Base-by-base conservation (phyloP, 1,140 invertebrate genomes). In the Sitobion miscanthi region DNA sequence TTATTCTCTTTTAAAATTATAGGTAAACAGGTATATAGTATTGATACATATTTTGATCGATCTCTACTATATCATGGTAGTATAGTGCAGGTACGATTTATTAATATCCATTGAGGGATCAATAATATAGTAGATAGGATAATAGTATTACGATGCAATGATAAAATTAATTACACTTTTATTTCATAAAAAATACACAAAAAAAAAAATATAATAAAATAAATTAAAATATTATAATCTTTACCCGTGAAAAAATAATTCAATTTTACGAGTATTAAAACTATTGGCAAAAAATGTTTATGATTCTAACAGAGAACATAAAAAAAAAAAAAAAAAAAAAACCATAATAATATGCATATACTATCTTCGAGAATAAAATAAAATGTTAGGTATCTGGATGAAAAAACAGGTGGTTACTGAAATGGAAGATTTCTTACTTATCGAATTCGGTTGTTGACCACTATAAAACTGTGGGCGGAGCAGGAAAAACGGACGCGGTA, bases 111-210 rank as follows among this genome's bases (percentile, higher is more conserved):
- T 35, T 49, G 38, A 57, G 88, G 23, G 49, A 89, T 42, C 8
- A 42, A 54, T 7, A 35, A 38, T 20, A 35, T 20, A 35, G 8
- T 42, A 89, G 54, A 4, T 30, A 35, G 47, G 11, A 52, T 88
- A 35, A 88, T 42, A 49, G 17, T 88, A 89, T 57, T 89, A 57
- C 30, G 17, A 57, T 89, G 52, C 49, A 57, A 57, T 42, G 21
- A 57, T 57, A 57, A 54, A 57, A 57, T 89, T 38, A 57, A 57
- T 57, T 89, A 25, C 35, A 54, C 2, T 57, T 89, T 89, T 89
- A 89, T 42, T 89, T 38, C 21, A 57, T 89, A 89, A 89, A 88
- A 89, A 57, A 89, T 89, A 54, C 87, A 89, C 87, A 54, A 38
- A 52, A 89, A 88, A 88, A 38, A 38, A 21, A 45, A 45, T 25